These are phyloP conservation scores for Macrosiphum euphorbiae DNA, from an alignment of 2,888 invertebrate genomes.

Conservation along the genomic window DNA sequence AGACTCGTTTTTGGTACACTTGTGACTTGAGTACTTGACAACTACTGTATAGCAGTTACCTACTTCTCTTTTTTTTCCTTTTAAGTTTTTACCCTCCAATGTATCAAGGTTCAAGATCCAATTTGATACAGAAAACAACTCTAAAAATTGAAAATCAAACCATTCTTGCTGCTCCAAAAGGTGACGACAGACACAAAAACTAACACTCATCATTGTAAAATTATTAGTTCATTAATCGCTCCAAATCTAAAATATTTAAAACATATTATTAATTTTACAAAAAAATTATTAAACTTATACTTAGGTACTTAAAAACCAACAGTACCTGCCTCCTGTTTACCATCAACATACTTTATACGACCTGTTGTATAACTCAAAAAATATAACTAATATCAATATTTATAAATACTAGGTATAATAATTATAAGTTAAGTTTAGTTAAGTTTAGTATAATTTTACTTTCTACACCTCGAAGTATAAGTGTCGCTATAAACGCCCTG, in stretches of 20 bases:
- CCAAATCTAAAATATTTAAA: not conserved
- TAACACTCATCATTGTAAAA: too few relatives aligned
- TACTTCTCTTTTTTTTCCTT: not conserved
- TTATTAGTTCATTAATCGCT: not conserved
- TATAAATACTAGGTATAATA: not conserved
- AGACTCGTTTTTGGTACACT: too few relatives aligned
- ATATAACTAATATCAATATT: not conserved
- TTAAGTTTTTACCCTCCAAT: not conserved
- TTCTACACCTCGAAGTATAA: not conserved
- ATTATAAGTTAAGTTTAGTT: too few relatives aligned
- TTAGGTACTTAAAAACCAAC: not conserved
- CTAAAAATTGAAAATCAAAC: not conserved
- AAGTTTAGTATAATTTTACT: too few relatives aligned
- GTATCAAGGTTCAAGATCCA: not conserved
- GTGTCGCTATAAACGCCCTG: not conserved
- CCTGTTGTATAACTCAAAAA: not conserved
- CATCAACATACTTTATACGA: not conserved
- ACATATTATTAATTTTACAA: too few relatives aligned
- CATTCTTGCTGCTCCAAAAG: not conserved
- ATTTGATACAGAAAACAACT: not conserved
- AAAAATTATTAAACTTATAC: not conserved
- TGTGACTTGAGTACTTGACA: not conserved
- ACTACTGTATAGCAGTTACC: not conserved
- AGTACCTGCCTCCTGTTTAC: not conserved
- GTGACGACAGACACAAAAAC: not conserved